Evolutionary conservation across 2,888 invertebrate genomes (phyloP), one percentile per base, ranked within the genome.

Genomic region (Linyphia triangularis): DNA sequence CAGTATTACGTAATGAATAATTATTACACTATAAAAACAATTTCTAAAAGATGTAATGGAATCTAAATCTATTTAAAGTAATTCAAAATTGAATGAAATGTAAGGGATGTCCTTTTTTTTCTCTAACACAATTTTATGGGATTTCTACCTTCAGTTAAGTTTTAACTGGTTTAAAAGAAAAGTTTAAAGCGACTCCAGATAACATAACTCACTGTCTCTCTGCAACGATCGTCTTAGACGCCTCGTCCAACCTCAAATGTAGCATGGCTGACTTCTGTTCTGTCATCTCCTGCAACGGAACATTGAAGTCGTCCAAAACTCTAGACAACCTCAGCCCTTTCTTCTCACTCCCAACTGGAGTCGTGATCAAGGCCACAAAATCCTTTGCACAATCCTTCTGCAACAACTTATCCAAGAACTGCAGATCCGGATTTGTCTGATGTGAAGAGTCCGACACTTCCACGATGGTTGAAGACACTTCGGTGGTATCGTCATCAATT

Each of bases 201-300:
- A 73, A n/a, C 72, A 57, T 59, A 3, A 93, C 95, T 94, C 93
- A 96, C 96, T 96, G 96, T 94, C 95, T 93, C 93, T 96, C 96
- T 22, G 94, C 94, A 91, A 95, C 95, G 72, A 96, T 93, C 0
- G 95, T 95, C 92, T 95, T 96, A 16, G 95, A 95, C 2, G 96
- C 95, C 92, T 96, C 96, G 88, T 96, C 96, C 37, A 96, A 92
- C 91, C 95, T 94, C 86, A 95, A 92, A 92, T 96, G 95, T 63
- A 96, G 90, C 88, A 92, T 89, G 0, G 91, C 90, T 5, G 92
- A 77, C 84, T 91, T 91, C 37, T 92, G 92, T 69, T 92, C 92
- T 1, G 91, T 89, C 63, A 82, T 72, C 33, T 90, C 85, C 77
- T 89, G 89, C 13, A 88, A 75, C 22, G 86, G 89, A 51, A 81